phyloP scores from a whole-genome alignment of 2,888 invertebrate genomes.

The Drosophila subsilvestris region DNA sequence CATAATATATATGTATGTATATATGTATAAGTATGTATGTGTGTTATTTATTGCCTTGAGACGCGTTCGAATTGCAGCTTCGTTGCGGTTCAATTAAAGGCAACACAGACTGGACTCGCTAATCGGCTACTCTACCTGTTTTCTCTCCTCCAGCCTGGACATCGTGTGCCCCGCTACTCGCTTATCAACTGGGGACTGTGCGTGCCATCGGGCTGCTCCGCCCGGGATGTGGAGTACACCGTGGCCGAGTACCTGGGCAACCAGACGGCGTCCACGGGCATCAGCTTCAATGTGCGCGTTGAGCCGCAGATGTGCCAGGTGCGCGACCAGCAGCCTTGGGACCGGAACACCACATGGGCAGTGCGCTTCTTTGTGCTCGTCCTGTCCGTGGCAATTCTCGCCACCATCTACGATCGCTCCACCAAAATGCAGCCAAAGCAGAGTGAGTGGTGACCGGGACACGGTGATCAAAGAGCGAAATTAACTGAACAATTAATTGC shows the following conservation, averaged over 20 bases:
- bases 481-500: background rate
- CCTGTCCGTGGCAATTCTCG: constrained; percentile 81
- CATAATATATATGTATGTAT: background rate
- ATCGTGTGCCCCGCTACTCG: constrained; percentile 88
- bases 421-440: constrained; percentile 69
- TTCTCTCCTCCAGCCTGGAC: constrained; percentile 87
- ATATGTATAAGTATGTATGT: no score
- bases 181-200: constrained; percentile 89
- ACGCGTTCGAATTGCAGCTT: background rate
- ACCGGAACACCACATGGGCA: constrained; percentile 85
- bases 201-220: constrained; percentile 87
- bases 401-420: constrained; percentile 81
- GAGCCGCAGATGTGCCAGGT: constrained; percentile 87
- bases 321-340: constrained; percentile 82
- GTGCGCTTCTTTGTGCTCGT: constrained; percentile 85
- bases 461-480: background rate
- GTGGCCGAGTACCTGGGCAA: constrained; percentile 85
- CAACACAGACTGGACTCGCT: background rate
- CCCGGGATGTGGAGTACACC: constrained; percentile 86
- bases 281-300: constrained; percentile 86
- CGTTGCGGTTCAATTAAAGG: background rate
- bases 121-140: background rate
- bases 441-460: constrained; percentile 65
- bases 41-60: no score
- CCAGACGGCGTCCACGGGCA: constrained; percentile 85